Conservation (phyloP, 1,140 invertebrate genomes). For the Aphelenchoides besseyi region DNA sequence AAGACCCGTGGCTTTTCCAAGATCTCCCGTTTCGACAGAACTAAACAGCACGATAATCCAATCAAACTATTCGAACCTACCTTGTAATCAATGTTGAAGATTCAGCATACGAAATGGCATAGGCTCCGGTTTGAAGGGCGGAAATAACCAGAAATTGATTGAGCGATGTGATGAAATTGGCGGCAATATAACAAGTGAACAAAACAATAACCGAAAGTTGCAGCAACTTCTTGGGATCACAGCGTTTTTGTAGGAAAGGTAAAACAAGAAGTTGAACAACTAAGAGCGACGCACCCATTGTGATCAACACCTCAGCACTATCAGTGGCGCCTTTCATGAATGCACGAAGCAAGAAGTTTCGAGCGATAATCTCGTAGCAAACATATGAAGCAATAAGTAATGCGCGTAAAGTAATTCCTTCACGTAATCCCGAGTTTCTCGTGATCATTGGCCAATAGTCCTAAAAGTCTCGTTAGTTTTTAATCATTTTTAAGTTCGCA, state of each 20-base stretch:
- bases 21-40: conserved; percentile 53
- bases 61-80: too few relatives aligned
- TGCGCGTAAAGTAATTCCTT: conserved; percentile 54
- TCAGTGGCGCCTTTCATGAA: conserved; percentile 60
- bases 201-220: conserved; percentile 52
- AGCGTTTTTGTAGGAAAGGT: conserved; percentile 50
- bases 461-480: conserved; percentile 17
- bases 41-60: conserved; percentile 39
- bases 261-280: conserved; percentile 55
- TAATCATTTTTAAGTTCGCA: background rate
- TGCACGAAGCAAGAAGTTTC: conserved; percentile 59
- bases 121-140: conserved; percentile 58
- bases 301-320: conserved; percentile 56
- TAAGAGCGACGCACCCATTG: conserved; percentile 55
- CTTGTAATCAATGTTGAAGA: conserved; percentile 60
- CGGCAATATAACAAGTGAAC: conserved; percentile 47
- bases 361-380: conserved; percentile 62
- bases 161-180: conserved; percentile 52
- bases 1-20: conserved; percentile 60
- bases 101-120: conserved; percentile 62
- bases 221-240: conserved; percentile 49
- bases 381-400: conserved; percentile 58
- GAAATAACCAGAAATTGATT: conserved; percentile 58
- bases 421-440: conserved; percentile 53
- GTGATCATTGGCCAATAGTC: conserved; percentile 62